Conservation (phyloP, 2,888 invertebrate species). For the Gari tellinella region DNA sequence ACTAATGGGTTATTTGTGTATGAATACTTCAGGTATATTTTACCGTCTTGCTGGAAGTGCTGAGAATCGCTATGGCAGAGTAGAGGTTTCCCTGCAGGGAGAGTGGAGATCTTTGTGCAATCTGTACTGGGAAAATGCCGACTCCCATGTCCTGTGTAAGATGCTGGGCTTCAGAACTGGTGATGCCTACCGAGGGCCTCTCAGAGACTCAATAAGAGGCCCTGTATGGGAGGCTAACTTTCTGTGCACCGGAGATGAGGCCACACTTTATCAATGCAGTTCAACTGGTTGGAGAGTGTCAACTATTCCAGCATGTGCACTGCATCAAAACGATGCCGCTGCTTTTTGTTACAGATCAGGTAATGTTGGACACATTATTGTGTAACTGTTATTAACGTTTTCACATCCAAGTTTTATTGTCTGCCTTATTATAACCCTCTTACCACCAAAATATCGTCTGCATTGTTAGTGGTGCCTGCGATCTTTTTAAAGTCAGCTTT, state of each 20-base stretch:
- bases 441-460: too few relatives aligned
- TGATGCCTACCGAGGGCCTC: constrained; percentile 47
- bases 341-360: constrained; percentile 70
- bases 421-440: too few relatives aligned
- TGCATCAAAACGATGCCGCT: constrained; percentile 65
- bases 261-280: constrained; percentile 62
- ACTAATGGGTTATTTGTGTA: too few relatives aligned
- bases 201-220: constrained; percentile 59
- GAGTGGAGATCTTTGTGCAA: constrained; percentile 91
- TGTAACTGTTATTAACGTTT: too few relatives aligned
- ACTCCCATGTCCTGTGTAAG: constrained; percentile 87
- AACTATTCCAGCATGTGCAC: constrained; percentile 44
- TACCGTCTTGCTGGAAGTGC: constrained; percentile 64
- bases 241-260: constrained; percentile 66
- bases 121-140: constrained; percentile 88
- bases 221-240: constrained; percentile 75
- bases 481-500: too few relatives aligned
- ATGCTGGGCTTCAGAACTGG: constrained; percentile 66
- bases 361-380: constrained; percentile 13
- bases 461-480: too few relatives aligned
- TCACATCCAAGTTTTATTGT: too few relatives aligned
- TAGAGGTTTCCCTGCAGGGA: constrained; percentile 88
- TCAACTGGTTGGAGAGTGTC: constrained; percentile 63
- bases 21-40: constrained; percentile 55
- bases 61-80: constrained; percentile 67